A percentile compares a stretch with the other conserved stretches of the same genome.
These are phyloP conservation scores for Syndactyla subalaris DNA, from an alignment of 2,797 vertebrate species.

Conservation along the genomic window DNA sequence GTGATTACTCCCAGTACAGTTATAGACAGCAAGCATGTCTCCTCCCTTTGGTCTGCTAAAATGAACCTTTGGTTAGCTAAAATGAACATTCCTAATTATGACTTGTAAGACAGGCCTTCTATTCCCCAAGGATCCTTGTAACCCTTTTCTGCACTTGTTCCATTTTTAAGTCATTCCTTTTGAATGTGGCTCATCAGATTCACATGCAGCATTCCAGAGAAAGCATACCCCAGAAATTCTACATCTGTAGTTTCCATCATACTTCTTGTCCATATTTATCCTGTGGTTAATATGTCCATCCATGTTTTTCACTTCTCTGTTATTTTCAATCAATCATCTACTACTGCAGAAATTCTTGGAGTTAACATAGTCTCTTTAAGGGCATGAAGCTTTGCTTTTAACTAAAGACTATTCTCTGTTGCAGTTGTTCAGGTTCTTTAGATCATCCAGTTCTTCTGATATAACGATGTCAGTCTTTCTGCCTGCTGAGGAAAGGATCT, in stretches of 20 bases:
- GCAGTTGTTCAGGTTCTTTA: not conserved
- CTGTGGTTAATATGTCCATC: not conserved
- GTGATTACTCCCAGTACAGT: not conserved
- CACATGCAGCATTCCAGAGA: not conserved
- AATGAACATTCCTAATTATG: constrained; percentile 44
- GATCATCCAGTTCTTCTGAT: not conserved
- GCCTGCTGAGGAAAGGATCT: not conserved
- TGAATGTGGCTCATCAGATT: constrained; percentile 1
- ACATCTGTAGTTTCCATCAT: not conserved
- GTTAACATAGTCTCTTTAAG: not conserved
- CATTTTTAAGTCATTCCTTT: constrained; percentile 57
- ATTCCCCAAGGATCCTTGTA: constrained; percentile 36
- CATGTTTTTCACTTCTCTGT: not conserved
- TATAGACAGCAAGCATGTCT: constrained; percentile 16
- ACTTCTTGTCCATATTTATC: not conserved
- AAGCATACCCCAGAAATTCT: not conserved
- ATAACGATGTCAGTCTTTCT: not conserved
- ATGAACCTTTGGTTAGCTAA: constrained; percentile 54
- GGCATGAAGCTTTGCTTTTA: not conserved
- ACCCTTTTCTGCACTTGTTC: constrained; percentile 1
- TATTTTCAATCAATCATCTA: not conserved
- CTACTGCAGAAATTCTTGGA: not conserved
- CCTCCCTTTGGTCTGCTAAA: constrained; percentile 39
- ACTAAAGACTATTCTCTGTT: not conserved
- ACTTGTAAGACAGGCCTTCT: constrained; percentile 26